Base-by-base conservation (phyloP, 2,888 invertebrate genomes). In the Melanchra persicariae region DNA sequence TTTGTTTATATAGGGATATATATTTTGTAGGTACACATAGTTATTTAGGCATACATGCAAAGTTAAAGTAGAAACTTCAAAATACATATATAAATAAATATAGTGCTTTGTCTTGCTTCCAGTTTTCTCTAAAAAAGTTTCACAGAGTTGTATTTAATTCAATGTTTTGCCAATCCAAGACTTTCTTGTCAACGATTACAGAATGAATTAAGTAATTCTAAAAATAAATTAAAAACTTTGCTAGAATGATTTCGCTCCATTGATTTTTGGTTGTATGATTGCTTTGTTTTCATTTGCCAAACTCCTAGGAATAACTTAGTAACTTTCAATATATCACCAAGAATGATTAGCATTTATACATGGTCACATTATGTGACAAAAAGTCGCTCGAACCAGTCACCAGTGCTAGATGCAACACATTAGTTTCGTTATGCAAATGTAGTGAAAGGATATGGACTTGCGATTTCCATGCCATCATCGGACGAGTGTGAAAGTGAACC, bases 381-480 rank as follows among this genome's bases (percentile, higher is more conserved):
- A 82, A 84, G 63, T 77, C 45, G n/a, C 49, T 52, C 17, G 54
- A 77, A 77, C 74, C 67, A 71, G 75, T 77, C 70, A 78, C 70
- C 69, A 80, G 55, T 63, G 59, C 60, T 71, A 82, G 60, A 81
- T 70, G 79, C 81, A 77, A 75, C 66, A 79, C 60, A 80, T 82
- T 80, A 79, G 84, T 83, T 80, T 84, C 83, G 76, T 83, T 89
- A 91, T 91, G 90, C 87, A 88, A 90, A 91, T 89, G 73, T 70
- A 87, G 90, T 90, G 91, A 91, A 90, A 91, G 89, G 90, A 90
- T 85, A 64, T 83, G 79, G 78, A 78, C 75, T 77, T 77, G 73
- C 66, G 58, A 80, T 85, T 85, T 87, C 84, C 67, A 77, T 76
- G 74, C 74, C 67, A 72, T 74, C 74, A 73, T 79, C 54, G 22